Evolutionary conservation across 2,113 vertebrate genomes (phyloP), one percentile per base, ranked within the genome.

Genomic region (Kobus ellipsiprymnus): DNA sequence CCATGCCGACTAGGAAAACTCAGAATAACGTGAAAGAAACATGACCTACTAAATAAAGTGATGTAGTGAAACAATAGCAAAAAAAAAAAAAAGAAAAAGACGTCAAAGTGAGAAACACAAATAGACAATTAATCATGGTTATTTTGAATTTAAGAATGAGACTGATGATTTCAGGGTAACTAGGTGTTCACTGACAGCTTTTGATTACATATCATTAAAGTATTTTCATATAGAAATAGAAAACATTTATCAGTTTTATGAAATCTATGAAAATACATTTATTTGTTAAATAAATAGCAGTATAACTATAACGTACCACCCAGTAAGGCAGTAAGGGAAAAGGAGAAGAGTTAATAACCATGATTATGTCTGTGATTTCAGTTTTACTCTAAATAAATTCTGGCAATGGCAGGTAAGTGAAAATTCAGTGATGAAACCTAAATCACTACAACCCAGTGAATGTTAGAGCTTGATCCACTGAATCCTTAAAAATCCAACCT

Each of bases 401-500:
- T 96, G 74, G n/a, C 97, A 95, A 62, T 84, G 91, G 40, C 7
- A 46, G 80, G 2, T 36, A 92, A 95, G 92, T 88, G 81, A 77
- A 90, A 84, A 95, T 59, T 94, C 92, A 54, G 96, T 97, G 96
- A 89, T 23, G 40, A 62, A 89, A 93, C 90, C 97, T 97, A 90
- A 89, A 71, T 40, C 44, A 92, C 54, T 85, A 78, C 92, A 97
- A 96, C 91, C 96, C 98, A 98, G 98, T 98, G 98, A 97, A 93
- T 89, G 94, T 98, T 98, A 98, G 91, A 92, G 74, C 57, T 54
- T 27, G 83, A 87, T 30, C 27, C 44, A 90, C 94, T 98, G 97
- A 98, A 99, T 98, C 98, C 94, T 98, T 98, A 98, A 98, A 77
- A 98, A 97, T 99, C 99, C 99, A 99, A 99, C 99, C 99, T 99